Percentiles rank a stretch among this genome's conserved stretches.
These are phyloP conservation scores for Acanthosepion esculentum DNA, from an alignment of 2,888 invertebrate species.

Conservation along the genomic window DNA sequence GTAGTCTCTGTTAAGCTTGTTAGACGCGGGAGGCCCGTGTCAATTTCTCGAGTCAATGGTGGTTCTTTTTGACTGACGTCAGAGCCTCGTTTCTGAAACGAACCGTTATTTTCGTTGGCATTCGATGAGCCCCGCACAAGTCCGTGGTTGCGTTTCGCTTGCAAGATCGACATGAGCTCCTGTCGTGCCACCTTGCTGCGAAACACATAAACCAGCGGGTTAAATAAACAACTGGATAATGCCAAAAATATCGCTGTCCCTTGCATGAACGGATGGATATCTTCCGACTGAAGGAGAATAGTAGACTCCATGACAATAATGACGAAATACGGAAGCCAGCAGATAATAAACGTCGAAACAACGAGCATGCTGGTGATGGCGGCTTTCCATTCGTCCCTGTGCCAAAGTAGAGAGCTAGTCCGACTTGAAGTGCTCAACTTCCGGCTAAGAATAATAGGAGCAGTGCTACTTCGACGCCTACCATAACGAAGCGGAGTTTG, in stretches of 20 bases:
- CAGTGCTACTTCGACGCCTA: conserved; percentile 62
- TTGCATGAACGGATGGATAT: conserved; percentile 67
- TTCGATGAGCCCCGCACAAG: conserved; percentile 48
- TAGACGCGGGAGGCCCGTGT: conserved; percentile 51
- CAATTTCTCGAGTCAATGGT: conserved; percentile 54
- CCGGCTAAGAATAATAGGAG: conserved; percentile 77
- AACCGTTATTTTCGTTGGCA: conserved; percentile 49
- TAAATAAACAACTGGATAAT: conserved; percentile 81
- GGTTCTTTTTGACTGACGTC: conserved; percentile 45
- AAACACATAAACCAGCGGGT: conserved; percentile 86
- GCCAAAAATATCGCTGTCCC: conserved; percentile 77
- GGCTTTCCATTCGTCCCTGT: conserved; percentile 90
- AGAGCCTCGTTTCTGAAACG: conserved; percentile 50
- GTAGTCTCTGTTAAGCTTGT: conserved; percentile 35
- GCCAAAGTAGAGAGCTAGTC: conserved; percentile 80
- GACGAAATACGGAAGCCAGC: conserved; percentile 78
- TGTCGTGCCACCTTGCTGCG: conserved; percentile 75
- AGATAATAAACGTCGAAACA: conserved; percentile 81
- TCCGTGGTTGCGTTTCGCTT: conserved; percentile 52
- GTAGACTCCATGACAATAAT: conserved; percentile 63
- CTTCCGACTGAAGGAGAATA: conserved; percentile 67
- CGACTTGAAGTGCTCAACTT: conserved; percentile 87
- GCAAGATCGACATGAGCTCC: conserved; percentile 61
- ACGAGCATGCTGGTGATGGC: conserved; percentile 89
- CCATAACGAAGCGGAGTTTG: conserved; percentile 59